Evolutionary conservation across 2,797 vertebrate species (phyloP).

Genomic region (Argentina silus): DNA sequence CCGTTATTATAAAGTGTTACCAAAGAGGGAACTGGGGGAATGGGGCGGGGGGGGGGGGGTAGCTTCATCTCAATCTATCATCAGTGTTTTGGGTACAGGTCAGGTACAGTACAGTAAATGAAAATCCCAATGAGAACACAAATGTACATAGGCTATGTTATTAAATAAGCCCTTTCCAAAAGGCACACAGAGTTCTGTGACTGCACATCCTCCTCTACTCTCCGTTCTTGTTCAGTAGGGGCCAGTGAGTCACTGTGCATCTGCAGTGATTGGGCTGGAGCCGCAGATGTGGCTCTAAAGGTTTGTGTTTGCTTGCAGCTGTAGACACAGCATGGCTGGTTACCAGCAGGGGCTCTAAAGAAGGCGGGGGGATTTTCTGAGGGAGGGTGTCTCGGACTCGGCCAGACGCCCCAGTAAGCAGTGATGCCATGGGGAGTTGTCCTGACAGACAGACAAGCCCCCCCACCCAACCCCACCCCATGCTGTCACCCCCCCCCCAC

Average conservation of each 20-base stretch:
- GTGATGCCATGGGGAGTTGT: conserved; percentile 25
- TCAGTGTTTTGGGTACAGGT: not conserved
- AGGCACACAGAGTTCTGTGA: conserved; percentile 42
- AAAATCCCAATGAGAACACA: conserved; percentile 13
- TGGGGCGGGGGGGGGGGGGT: too few relatives aligned
- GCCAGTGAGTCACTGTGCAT: conserved; percentile 32
- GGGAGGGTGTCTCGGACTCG: conserved; percentile 16
- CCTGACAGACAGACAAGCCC: conserved; percentile 19
- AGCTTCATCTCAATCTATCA: not conserved
- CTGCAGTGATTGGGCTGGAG: conserved; percentile 25
- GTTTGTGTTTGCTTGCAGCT: conserved; percentile 49
- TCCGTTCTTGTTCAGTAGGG: conserved; percentile 19
- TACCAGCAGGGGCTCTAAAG: conserved; percentile 28
- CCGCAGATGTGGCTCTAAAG: conserved; percentile 20
- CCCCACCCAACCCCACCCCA: not conserved
- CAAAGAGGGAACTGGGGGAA: not conserved
- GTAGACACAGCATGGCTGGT: conserved; percentile 41
- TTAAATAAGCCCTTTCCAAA: conserved; percentile 18
- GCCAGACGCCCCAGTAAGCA: conserved; percentile 32
- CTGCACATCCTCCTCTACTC: conserved; percentile 22
- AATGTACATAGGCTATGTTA: not conserved
- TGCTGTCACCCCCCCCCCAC: not conserved
- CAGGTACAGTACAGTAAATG: not conserved
- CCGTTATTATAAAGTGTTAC: not conserved
- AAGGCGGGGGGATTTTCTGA: not conserved